phyloP scores from a whole-genome alignment of 2,797 vertebrate genomes.

The Danionella dracula region DNA sequence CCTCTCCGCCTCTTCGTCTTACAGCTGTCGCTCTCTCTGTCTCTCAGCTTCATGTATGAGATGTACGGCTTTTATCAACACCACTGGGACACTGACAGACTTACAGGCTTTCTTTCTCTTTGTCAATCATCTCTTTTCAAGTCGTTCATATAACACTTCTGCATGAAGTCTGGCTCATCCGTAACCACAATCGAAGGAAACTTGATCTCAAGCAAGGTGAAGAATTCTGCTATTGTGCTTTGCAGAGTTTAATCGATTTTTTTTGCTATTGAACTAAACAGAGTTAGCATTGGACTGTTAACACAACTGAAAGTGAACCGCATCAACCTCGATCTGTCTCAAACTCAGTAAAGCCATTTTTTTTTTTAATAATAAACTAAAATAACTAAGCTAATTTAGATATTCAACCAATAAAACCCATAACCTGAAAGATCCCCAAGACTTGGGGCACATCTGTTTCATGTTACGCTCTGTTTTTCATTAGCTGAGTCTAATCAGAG shows the following conservation, averaged over 20 bases:
- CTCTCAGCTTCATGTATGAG: slow-evolving; percentile 6
- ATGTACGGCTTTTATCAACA: neutral
- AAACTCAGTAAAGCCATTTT: neutral
- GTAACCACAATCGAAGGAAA: neutral
- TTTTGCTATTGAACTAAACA: no score
- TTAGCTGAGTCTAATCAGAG: no score
- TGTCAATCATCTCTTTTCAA: neutral
- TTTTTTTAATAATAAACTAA: no score
- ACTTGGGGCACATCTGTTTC: no score
- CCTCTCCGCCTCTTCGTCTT: slow-evolving; percentile 34
- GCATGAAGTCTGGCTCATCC: neutral
- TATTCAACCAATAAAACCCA: no score
- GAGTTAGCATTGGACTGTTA: neutral
- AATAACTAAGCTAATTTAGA: no score
- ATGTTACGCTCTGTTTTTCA: no score
- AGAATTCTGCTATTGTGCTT: no score
- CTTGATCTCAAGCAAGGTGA: no score
- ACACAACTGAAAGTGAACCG: neutral
- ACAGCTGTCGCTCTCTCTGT: neutral
- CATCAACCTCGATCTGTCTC: neutral
- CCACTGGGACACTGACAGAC: neutral
- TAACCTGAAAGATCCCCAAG: no score
- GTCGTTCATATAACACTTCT: neutral
- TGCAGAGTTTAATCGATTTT: no score
- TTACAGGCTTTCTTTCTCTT: neutral